Evolutionary conservation across 1,140 invertebrate genomes (phyloP).

Genomic region (Nephila pilipes): DNA sequence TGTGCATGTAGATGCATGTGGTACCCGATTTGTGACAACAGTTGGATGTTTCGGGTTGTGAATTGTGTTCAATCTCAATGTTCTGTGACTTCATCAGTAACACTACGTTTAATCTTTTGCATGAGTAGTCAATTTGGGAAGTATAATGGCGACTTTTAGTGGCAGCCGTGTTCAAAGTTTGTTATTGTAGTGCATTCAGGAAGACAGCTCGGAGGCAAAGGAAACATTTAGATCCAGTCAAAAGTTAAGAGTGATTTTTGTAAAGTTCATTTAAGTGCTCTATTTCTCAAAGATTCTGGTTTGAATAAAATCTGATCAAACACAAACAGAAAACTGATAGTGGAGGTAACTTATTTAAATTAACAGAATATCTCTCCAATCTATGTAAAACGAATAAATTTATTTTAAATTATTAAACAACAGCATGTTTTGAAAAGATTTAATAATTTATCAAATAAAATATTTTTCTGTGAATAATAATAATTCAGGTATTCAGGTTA

Average conservation of each 20-base stretch:
- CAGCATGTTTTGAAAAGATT: too few species aligned
- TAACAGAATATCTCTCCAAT: too few species aligned
- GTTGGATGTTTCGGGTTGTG: background rate
- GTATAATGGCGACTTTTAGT: background rate
- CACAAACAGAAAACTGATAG: too few species aligned
- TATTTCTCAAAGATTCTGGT: too few species aligned
- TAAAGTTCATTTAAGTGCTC: background rate
- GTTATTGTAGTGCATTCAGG: background rate
- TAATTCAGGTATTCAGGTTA: too few species aligned
- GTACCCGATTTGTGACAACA: background rate
- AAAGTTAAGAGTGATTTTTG: background rate
- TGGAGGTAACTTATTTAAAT: too few species aligned
- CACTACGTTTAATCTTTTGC: background rate
- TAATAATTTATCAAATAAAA: too few species aligned
- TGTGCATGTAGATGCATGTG: background rate
- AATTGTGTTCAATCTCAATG: background rate
- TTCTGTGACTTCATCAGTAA: background rate
- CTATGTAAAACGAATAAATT: too few species aligned
- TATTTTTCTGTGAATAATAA: too few species aligned
- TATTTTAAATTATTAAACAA: too few species aligned
- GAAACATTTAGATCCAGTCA: background rate
- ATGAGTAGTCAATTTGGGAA: background rate
- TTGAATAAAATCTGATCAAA: too few species aligned
- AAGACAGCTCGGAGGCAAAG: background rate
- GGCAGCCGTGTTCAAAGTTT: background rate